Evolutionary conservation across 2,797 vertebrate genomes (phyloP).

Genomic region (Centroberyx gerrardi): DNA sequence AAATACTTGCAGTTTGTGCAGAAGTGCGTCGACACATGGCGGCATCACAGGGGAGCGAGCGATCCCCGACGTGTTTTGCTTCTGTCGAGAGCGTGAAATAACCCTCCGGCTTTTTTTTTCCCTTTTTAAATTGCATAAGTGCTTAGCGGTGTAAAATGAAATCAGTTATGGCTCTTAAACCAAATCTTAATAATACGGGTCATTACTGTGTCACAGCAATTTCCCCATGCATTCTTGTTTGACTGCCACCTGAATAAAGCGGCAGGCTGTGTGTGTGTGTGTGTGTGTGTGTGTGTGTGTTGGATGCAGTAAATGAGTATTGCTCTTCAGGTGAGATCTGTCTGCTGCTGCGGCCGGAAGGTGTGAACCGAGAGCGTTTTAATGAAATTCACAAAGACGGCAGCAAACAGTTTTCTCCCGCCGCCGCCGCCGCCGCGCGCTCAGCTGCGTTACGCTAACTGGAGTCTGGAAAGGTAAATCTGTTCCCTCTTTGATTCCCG

Average conservation of each 20-base stretch:
- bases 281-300: no score
- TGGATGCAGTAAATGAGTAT: conserved; percentile 45
- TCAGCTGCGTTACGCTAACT: conserved; percentile 55
- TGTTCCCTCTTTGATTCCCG: conserved; percentile 55
- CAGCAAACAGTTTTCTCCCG: neutral
- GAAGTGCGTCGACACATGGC: conserved; percentile 15
- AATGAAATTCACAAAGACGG: conserved; percentile 54
- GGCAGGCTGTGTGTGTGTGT: conserved; percentile 39
- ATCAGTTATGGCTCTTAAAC: conserved; percentile 35
- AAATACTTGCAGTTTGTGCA: no score
- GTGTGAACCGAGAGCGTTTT: conserved; percentile 47
- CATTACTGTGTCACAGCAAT: conserved; percentile 65
- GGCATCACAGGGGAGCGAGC: no score
- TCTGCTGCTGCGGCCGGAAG: conserved; percentile 15
- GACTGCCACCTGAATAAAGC: conserved; percentile 59
- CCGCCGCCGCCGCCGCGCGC: no score
- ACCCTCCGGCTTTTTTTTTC: conserved; percentile 64
- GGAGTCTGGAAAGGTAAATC: conserved; percentile 61
- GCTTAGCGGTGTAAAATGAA: conserved; percentile 53
- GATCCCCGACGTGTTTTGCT: conserved; percentile 51
- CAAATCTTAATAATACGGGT: conserved; percentile 67
- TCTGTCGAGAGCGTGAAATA: conserved; percentile 61
- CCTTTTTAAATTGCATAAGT: conserved; percentile 58
- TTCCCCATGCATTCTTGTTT: conserved; percentile 50
- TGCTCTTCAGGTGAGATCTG: conserved; percentile 41